These are phyloP conservation scores for Lacanobia oleracea DNA, from an alignment of 2,888 invertebrate genomes.

Conservation along the genomic window DNA sequence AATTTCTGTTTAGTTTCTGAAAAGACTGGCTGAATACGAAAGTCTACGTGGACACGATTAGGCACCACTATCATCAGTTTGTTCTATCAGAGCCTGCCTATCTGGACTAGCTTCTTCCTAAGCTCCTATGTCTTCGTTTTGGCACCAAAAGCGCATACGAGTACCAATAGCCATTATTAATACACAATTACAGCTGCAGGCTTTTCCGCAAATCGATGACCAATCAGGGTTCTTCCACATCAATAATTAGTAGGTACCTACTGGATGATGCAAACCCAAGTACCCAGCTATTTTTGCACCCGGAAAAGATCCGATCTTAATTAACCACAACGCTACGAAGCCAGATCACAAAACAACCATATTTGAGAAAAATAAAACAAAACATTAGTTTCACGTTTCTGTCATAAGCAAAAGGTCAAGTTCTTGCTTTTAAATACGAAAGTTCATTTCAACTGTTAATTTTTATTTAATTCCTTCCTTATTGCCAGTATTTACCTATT, in stretches of 20 bases:
- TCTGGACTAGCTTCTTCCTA: neutral
- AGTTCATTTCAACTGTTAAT: slow-evolving; percentile 40
- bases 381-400: slow-evolving; percentile 37
- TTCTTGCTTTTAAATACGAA: slow-evolving; percentile 48
- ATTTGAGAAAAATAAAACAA: slow-evolving; percentile 33
- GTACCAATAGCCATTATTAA: too few species aligned
- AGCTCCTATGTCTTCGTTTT: neutral
- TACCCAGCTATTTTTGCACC: slow-evolving; percentile 16
- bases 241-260: too few species aligned
- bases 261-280: too few species aligned
- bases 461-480: slow-evolving; percentile 50
- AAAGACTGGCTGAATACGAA: slow-evolving; percentile 9
- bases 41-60: neutral
- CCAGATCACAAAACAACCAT: slow-evolving; percentile 14
- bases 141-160: neutral
- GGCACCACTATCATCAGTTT: neutral
- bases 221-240: too few species aligned
- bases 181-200: too few species aligned
- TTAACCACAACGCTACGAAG: slow-evolving; percentile 3
- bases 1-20: slow-evolving; percentile 17
- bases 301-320: slow-evolving; percentile 31
- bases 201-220: neutral
- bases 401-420: slow-evolving; percentile 62
- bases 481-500: slow-evolving; percentile 15
- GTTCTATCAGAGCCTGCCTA: neutral